Evolutionary conservation across 2,888 invertebrate genomes (phyloP).

Genomic region (Nipponacmea schrenckii): DNA sequence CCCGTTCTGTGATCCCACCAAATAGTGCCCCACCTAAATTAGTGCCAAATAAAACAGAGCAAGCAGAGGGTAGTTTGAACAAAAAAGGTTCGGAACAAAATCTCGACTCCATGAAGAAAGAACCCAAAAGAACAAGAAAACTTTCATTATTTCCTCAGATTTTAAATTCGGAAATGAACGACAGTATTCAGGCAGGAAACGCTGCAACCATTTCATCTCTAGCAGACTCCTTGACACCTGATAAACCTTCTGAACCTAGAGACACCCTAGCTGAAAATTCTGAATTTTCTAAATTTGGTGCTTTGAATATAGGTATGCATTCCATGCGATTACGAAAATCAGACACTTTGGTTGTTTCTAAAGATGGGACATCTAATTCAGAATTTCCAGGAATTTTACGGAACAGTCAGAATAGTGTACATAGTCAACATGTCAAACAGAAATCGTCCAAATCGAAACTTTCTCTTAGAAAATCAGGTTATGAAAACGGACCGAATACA

Average conservation of each 20-base stretch:
- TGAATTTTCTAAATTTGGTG: constrained; percentile 3
- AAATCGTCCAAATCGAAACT: background rate
- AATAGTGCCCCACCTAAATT: constrained; percentile 16
- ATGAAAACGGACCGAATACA: background rate
- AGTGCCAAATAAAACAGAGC: background rate
- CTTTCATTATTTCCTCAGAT: constrained; percentile 1
- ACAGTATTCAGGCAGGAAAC: constrained; percentile 43
- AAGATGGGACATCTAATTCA: background rate
- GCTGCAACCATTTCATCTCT: background rate
- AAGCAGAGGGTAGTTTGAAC: background rate
- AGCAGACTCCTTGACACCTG: background rate
- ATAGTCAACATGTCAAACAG: background rate
- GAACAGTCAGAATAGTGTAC: constrained; percentile 1
- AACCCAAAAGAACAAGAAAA: background rate
- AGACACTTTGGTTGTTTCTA: background rate
- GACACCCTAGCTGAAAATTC: background rate
- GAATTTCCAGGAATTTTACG: background rate
- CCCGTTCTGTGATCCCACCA: background rate
- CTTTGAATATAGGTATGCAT: background rate
- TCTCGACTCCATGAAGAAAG: background rate
- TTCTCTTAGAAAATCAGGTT: background rate
- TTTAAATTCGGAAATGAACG: constrained; percentile 37
- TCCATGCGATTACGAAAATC: constrained; percentile 4
- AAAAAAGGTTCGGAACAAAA: background rate
- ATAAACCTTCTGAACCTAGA: background rate